These are phyloP conservation scores for Porites rus DNA, from an alignment of 92 coral and sea anemone genomes.

Conservation along the genomic window DNA sequence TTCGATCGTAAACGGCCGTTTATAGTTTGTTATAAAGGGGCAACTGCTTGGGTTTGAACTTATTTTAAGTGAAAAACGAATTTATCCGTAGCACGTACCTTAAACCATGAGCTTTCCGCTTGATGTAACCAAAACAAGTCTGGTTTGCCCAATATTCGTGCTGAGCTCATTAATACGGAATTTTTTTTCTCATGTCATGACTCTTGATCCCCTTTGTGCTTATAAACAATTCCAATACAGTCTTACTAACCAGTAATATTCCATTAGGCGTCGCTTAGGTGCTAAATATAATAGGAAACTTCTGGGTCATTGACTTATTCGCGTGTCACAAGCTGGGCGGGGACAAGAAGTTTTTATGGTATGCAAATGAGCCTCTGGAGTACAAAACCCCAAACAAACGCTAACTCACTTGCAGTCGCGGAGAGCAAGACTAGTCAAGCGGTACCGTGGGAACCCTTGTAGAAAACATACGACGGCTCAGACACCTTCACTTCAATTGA, in stretches of 20 bases:
- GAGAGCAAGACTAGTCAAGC: background rate
- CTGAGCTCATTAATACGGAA: constrained; percentile 9
- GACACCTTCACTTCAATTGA: background rate
- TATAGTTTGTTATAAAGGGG: background rate
- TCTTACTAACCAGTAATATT: constrained; percentile 45
- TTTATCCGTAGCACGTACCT: constrained; percentile 21
- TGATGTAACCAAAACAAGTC: constrained; percentile 5
- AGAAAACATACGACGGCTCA: background rate
- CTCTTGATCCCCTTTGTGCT: constrained; percentile 45
- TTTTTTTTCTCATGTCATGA: background rate
- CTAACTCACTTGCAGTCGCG: constrained; percentile 11
- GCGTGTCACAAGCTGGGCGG: constrained; percentile 38
- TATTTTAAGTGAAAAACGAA: too few species aligned
- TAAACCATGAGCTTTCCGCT: background rate
- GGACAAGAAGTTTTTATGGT: constrained; percentile 29
- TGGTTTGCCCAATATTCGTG: constrained; percentile 42
- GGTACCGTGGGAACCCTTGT: constrained; percentile 2
- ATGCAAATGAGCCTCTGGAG: constrained; percentile 34
- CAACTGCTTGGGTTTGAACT: too few species aligned
- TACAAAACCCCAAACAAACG: constrained; percentile 22
- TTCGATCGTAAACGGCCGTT: background rate
- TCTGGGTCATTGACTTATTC: constrained; percentile 36
- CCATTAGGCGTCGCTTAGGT: constrained; percentile 32
- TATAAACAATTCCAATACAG: constrained; percentile 38
- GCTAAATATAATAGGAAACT: constrained; percentile 44